Base-by-base conservation (phyloP, 1,140 invertebrate species). In the Scylla paramamosain region DNA sequence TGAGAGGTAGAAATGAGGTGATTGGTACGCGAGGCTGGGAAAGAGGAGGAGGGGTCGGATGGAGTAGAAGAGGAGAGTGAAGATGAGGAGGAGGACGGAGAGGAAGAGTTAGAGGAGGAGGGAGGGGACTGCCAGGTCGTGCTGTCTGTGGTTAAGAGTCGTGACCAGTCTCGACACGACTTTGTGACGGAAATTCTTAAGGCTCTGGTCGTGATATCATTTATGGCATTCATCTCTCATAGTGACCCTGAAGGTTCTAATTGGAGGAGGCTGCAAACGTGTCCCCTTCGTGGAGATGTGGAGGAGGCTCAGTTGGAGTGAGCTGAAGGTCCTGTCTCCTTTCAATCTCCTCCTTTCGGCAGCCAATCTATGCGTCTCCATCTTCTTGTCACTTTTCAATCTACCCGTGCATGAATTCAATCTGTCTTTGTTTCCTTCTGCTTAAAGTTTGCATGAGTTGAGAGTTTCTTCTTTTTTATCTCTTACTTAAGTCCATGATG, bases 101-200 rank as follows among this genome's bases (percentile, higher is more conserved):
- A 77, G 67, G n/a, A n/a, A n/a, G 16, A 77, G 20, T 25, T n/a
- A 7, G 67, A 77, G 67, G 67, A 77, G 67, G 67, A 77, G 67
- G 52, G 67, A 77, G 25, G 67, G 67, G 20, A 77, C 20, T 77
- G 67, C 67, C 67, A n/a, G 67, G 67, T 77, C 67, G 67, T 77
- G 67, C 67, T 77, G 67, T 77, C 67, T 77, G 67, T 77, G 67
- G 67, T 77, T 77, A 77, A 77, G 67, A 77, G 67, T 77, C 67
- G 67, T 77, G 67, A 77, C 67, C 67, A 25, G 25, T 7, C 67
- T n/a, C 67, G 67, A 77, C 67, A 77, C 67, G 67, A 77, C 67
- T 77, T n/a, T 77, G 67, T n/a, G 67, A 77, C 67, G 67, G 67
- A 77, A 77, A 77, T 77, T 77, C 67, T 77, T n/a, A 77, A 77